phyloP scores from a whole-genome alignment of 2,888 invertebrate species.

The Tenthredo amoena region DNA sequence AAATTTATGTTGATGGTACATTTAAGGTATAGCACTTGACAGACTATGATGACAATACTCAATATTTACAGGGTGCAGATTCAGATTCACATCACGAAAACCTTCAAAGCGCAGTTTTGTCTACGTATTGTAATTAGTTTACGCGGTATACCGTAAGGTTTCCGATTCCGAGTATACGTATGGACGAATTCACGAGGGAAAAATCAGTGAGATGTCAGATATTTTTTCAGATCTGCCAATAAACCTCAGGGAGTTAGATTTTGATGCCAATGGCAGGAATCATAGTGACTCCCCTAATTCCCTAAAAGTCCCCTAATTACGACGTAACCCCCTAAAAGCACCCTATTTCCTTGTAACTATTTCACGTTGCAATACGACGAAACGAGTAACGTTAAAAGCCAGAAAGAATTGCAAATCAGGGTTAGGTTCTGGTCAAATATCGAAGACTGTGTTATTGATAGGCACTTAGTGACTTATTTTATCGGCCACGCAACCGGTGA shows the following conservation, averaged over 20 bases:
- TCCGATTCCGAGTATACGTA: no score
- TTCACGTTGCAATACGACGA: constrained; percentile 30
- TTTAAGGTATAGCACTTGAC: not conserved
- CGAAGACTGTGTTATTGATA: constrained; percentile 32
- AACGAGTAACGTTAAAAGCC: no score
- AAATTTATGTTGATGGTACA: constrained; percentile 1
- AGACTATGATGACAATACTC: no score
- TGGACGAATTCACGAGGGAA: no score
- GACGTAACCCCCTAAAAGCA: constrained; percentile 30
- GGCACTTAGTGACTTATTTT: constrained; percentile 54
- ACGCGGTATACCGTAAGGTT: no score
- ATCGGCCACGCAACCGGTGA: constrained; percentile 53
- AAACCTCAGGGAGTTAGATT: no score
- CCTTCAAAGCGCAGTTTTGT: no score
- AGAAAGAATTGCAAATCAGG: constrained; percentile 54
- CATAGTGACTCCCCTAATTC: constrained; percentile 20
- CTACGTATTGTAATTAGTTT: no score
- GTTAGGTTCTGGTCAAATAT: constrained; percentile 48
- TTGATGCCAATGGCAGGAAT: not conserved
- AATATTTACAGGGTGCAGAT: no score
- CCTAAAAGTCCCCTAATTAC: constrained; percentile 34
- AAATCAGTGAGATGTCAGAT: no score
- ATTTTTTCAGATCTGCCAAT: no score
- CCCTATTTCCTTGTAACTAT: constrained; percentile 18
- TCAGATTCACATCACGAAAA: no score